Evolutionary conservation across 2,113 vertebrate genomes (phyloP), one percentile per base, ranked within the genome.

Genomic region (Haplotaxodon microlepis): DNA sequence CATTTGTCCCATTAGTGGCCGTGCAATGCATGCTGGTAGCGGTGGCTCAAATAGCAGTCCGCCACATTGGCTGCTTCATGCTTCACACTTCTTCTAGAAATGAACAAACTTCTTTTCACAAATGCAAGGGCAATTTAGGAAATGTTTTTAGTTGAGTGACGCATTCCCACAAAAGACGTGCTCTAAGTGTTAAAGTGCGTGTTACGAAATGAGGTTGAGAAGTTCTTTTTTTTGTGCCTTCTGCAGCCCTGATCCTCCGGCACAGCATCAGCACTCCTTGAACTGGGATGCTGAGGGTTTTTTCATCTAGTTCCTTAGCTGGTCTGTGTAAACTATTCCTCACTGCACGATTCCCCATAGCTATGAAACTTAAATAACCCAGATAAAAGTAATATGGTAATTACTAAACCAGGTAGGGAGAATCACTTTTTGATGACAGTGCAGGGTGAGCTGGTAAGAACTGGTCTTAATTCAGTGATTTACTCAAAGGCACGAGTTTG

Each of bases 321-420:
- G 61, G 21, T 56, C 51, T 86, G 31, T 87, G 63, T 90, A 88
- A 88, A 84, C 50, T 56, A 24, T 71, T 86, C 63, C 80, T 86
- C 38, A 63, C 57, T 79, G 40, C 47, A 71, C 19, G 8, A 24
- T 87, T 78, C 89, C 90, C 92, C 45, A 19, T 63, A 84, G 87
- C 82, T 56, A 63, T 36, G 29, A 63, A 80, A 71, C 86, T 84
- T 71, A 91, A 92, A 88, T 88, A 90, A 89, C 76, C 84, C 27
- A 66, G 87, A 90, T 91, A 89, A 93, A 92, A 92, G 83, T 92
- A 84, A 90, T 88, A 90, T 92, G 90, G 81, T 90, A 89, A 92
- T 88, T 88, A 81, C 84, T 63, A 61, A 90, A 86, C 21, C 59
- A 93, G 88, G 92, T 93, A 81, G 56, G 50, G 83, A 50, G 71